A percentile compares a stretch with the other conserved stretches of the same genome.
phyloP scores from a whole-genome alignment of 2,113 vertebrate genomes.

The Campylomormyrus tamandua region DNA sequence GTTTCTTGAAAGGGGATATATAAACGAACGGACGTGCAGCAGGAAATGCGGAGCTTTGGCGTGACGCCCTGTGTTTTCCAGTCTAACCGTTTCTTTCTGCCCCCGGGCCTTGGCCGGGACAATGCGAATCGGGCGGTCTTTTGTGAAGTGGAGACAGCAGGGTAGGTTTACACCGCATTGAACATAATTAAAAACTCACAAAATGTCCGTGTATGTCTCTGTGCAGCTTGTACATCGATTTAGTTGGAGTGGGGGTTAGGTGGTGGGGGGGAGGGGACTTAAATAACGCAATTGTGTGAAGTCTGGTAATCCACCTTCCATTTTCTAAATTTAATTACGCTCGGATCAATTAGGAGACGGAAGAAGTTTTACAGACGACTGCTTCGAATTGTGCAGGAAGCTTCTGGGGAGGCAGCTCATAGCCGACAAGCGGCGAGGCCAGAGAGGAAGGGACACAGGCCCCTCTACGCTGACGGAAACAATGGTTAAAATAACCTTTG shows the following conservation, averaged over 20 bases:
- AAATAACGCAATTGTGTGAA: neutral
- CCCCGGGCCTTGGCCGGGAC: neutral
- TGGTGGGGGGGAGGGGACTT: neutral
- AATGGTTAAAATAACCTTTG: neutral
- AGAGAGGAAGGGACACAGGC: slow-evolving; percentile 14
- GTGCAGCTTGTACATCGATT: neutral
- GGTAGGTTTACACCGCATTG: slow-evolving; percentile 34
- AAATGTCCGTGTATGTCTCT: slow-evolving; percentile 11
- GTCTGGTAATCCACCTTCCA: neutral
- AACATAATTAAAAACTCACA: slow-evolving; percentile 37
- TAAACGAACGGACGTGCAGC: slow-evolving; percentile 44
- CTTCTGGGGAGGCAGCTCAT: slow-evolving; percentile 47
- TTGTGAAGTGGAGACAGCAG: neutral
- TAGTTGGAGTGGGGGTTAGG: neutral
- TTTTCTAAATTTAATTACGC: slow-evolving; percentile 3
- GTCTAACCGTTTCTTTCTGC: neutral
- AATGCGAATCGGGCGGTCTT: neutral
- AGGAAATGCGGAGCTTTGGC: neutral
- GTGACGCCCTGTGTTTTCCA: neutral
- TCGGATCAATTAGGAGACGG: neutral
- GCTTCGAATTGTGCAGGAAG: slow-evolving; percentile 23
- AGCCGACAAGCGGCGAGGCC: slow-evolving; percentile 36
- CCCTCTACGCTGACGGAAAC: neutral
- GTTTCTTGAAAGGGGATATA: slow-evolving; percentile 22
- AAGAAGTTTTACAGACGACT: neutral